phyloP scores from a whole-genome alignment of 2,888 invertebrate genomes.

The Zhengitettix transpicula region DNA sequence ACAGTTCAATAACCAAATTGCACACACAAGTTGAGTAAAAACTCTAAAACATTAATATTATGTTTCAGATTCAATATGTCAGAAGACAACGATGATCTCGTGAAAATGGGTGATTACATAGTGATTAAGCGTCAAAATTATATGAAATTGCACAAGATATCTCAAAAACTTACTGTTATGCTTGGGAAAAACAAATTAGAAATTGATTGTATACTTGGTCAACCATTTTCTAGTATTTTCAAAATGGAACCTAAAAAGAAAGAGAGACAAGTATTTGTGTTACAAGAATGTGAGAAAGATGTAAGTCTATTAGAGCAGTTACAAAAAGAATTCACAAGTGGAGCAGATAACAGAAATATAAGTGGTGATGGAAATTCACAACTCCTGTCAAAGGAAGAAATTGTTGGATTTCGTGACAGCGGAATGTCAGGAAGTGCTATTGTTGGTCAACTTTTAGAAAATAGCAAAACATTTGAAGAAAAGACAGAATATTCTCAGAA shows the following conservation, averaged over 20 bases:
- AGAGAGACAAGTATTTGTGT: slow-evolving; percentile 32
- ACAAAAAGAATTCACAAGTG: slow-evolving; percentile 43
- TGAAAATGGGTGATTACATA: slow-evolving; percentile 53
- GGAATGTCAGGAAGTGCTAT: slow-evolving; percentile 67
- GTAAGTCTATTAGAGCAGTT: slow-evolving; percentile 43
- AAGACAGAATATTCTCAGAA: slow-evolving; percentile 89
- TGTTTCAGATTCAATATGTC: too few relatives aligned
- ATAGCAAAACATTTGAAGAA: slow-evolving; percentile 74
- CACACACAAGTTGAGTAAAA: too few relatives aligned
- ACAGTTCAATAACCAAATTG: too few relatives aligned
- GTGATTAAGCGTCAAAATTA: slow-evolving; percentile 63
- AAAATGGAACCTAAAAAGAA: slow-evolving; percentile 47
- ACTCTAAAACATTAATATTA: too few relatives aligned
- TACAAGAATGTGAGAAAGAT: slow-evolving; percentile 31
- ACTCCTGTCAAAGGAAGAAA: slow-evolving; percentile 65
- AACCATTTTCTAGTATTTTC: slow-evolving; percentile 56
- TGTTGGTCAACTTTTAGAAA: slow-evolving; percentile 71
- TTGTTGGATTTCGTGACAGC: slow-evolving; percentile 57
- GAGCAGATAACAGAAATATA: slow-evolving; percentile 71
- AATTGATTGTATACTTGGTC: slow-evolving; percentile 45
- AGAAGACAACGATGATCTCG: slow-evolving; percentile 19
- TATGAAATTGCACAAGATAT: slow-evolving; percentile 56
- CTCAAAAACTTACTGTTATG: slow-evolving; percentile 40
- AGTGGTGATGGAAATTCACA: slow-evolving; percentile 66
- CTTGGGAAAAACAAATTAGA: slow-evolving; percentile 55